These are phyloP conservation scores for Siderastrea siderea DNA, from an alignment of 92 coral and sea anemone species.

Conservation along the genomic window DNA sequence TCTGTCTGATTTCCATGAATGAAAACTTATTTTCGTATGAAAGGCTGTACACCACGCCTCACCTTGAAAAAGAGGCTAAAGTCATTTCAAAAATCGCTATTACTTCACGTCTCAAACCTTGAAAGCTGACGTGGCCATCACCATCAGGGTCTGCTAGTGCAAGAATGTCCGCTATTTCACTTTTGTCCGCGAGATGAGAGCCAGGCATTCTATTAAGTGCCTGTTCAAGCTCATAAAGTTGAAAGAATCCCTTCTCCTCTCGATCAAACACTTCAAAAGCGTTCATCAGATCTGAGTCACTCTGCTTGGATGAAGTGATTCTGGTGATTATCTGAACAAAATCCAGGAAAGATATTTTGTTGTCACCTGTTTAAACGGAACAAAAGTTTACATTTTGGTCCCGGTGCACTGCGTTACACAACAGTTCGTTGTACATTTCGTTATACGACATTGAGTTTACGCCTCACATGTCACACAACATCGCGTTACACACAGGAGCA, in stretches of 20 bases:
- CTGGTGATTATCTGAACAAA: slow-evolving; percentile 62
- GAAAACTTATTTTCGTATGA: no score
- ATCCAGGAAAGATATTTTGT: slow-evolving; percentile 64
- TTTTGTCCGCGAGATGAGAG: slow-evolving; percentile 20
- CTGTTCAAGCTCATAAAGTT: slow-evolving; percentile 58
- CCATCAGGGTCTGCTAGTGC: slow-evolving; percentile 69
- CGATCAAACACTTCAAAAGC: slow-evolving; percentile 86
- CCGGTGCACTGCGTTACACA: background rate
- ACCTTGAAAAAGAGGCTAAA: no score
- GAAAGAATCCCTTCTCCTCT: slow-evolving; percentile 76
- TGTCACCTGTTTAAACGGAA: slow-evolving; percentile 16
- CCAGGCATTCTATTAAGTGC: slow-evolving; percentile 78
- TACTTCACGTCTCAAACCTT: slow-evolving; percentile 44
- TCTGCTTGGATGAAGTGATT: slow-evolving; percentile 39
- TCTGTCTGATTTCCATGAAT: no score
- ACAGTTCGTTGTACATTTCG: no score
- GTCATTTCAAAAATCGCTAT: no score
- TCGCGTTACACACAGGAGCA: no score
- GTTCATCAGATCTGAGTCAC: slow-evolving; percentile 65
- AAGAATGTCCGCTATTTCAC: slow-evolving; percentile 62
- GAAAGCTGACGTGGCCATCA: slow-evolving; percentile 74
- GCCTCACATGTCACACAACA: no score
- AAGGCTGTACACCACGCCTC: no score
- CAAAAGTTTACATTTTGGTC: background rate
- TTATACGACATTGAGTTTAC: no score